These are phyloP conservation scores for Meloidogyne floridensis DNA, from an alignment of 1,140 invertebrate genomes.

Conservation along the genomic window DNA sequence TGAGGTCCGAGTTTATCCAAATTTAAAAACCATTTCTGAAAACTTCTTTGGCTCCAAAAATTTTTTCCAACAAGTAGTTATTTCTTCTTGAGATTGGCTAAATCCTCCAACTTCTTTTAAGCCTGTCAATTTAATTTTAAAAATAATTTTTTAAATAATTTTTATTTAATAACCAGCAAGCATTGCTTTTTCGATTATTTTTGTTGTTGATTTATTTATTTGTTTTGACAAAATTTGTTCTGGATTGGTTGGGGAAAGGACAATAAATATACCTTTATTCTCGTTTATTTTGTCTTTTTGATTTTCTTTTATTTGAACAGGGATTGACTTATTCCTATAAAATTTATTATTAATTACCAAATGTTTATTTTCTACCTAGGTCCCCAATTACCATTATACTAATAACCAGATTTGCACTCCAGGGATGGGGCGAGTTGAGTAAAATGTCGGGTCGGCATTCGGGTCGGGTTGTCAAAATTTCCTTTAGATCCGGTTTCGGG, in stretches of 20 bases:
- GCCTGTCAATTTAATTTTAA: not conserved
- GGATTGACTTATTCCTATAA: constrained; percentile 12
- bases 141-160: not conserved
- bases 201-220: constrained; percentile 1
- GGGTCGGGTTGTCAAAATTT: no score
- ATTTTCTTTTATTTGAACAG: constrained; percentile 5
- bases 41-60: not conserved
- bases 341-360: not conserved
- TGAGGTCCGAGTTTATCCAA: no score
- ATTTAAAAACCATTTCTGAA: not conserved
- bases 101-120: not conserved
- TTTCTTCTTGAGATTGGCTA: no score
- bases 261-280: not conserved
- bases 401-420: no score
- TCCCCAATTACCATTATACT: no score
- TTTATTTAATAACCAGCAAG: not conserved
- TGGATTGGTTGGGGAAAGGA: constrained; percentile 14
- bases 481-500: no score
- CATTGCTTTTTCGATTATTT: constrained; percentile 12
- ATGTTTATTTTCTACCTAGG: not conserved
- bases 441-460: no score
- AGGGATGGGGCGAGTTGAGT: no score
- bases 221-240: constrained; percentile 18
- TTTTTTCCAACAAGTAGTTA: no score
- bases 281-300: not conserved